phyloP scores from a whole-genome alignment of 2,888 invertebrate genomes.

The Sesia bembeciformis region DNA sequence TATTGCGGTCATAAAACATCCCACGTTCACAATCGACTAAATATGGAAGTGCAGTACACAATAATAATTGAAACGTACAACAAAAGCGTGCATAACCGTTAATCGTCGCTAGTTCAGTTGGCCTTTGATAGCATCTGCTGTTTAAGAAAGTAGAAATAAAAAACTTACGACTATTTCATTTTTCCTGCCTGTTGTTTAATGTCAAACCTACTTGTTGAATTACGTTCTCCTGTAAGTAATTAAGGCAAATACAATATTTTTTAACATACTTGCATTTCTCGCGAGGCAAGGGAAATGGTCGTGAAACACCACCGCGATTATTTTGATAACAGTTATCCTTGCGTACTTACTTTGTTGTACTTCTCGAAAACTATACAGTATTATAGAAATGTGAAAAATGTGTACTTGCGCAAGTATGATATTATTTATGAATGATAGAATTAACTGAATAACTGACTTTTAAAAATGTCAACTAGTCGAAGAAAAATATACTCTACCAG shows the following conservation, averaged over 20 bases:
- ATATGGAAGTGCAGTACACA: constrained; percentile 19
- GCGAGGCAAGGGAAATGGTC: background rate
- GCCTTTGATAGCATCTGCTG: constrained; percentile 57
- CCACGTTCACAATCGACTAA: constrained; percentile 7
- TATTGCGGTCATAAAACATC: background rate
- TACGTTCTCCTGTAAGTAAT: background rate
- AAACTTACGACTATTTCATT: constrained; percentile 26
- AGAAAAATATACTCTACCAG: no score
- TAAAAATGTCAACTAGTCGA: no score
- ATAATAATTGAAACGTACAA: constrained; percentile 48
- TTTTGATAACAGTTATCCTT: background rate
- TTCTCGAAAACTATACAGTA: no score
- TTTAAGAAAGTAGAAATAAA: constrained; percentile 42
- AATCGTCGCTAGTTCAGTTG: constrained; percentile 33
- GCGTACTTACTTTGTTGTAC: no score
- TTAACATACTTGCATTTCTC: background rate
- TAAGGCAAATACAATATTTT: background rate
- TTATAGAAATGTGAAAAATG: no score
- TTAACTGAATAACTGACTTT: no score
- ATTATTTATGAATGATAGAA: no score
- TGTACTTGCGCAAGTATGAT: no score
- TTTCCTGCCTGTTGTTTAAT: constrained; percentile 14
- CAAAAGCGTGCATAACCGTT: constrained; percentile 32
- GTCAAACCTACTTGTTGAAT: background rate
- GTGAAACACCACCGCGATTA: background rate